Percentiles rank a stretch among this genome's conserved stretches.
These are phyloP conservation scores for Prochilodus magdalenae DNA, from an alignment of 2,113 vertebrate genomes.

Conservation along the genomic window DNA sequence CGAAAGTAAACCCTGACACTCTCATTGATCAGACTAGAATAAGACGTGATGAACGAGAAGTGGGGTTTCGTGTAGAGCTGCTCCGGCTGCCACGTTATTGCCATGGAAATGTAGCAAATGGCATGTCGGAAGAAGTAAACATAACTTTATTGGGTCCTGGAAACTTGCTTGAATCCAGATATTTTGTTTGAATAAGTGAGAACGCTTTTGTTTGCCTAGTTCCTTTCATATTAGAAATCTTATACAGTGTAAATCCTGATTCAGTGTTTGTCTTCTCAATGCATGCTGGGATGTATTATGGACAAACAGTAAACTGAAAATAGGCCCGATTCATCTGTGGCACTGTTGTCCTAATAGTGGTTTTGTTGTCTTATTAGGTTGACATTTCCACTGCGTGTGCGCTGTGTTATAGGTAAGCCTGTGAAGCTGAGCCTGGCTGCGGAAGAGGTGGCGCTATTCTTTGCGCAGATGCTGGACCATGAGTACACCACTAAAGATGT, in stretches of 20 bases:
- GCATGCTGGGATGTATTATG: too few relatives aligned
- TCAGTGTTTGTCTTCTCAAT: not conserved
- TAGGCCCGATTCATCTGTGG: not conserved
- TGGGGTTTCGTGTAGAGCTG: not conserved
- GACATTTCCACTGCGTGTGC: not conserved
- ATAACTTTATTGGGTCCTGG: not conserved
- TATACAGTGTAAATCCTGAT: not conserved
- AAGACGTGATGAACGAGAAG: not conserved
- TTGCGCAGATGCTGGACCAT: conserved; percentile 82
- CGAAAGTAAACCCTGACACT: not conserved
- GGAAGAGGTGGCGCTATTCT: conserved; percentile 79
- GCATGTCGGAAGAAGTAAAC: not conserved
- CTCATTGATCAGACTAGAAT: not conserved
- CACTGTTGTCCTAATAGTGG: not conserved
- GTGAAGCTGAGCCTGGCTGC: conserved; percentile 72
- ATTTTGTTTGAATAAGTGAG: not conserved
- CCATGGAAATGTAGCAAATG: not conserved
- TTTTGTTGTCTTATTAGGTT: too few relatives aligned
- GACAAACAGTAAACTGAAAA: too few relatives aligned
- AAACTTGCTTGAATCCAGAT: not conserved
- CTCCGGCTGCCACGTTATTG: not conserved
- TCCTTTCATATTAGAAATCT: too few relatives aligned
- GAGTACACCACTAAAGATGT: conserved; percentile 80
- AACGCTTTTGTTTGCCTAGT: too few relatives aligned
- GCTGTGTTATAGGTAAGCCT: conserved; percentile 65